Percentiles rank a stretch among this genome's conserved stretches.
phyloP scores from a whole-genome alignment of 2,888 invertebrate species.

The Rhogogaster chlorosoma region DNA sequence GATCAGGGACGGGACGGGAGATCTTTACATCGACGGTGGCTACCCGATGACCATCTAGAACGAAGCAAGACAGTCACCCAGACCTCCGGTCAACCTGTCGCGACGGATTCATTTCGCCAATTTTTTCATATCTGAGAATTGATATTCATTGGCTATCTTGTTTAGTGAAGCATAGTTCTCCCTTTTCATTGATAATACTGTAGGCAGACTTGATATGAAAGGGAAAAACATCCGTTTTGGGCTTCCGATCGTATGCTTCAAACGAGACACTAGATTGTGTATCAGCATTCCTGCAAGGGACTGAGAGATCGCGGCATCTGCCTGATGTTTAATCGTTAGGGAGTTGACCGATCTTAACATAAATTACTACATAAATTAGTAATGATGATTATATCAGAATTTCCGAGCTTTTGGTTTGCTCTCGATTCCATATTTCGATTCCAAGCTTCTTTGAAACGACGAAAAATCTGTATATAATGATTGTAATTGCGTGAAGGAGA shows the following conservation, averaged over 20 bases:
- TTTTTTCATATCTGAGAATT: neutral
- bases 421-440: neutral
- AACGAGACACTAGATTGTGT: too few relatives aligned
- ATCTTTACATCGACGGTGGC: neutral
- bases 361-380: too few relatives aligned
- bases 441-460: neutral
- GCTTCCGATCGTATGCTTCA: too few relatives aligned
- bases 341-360: neutral
- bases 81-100: neutral
- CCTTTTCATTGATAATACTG: neutral
- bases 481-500: neutral
- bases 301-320: neutral
- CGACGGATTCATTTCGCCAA: neutral
- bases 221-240: neutral
- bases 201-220: neutral
- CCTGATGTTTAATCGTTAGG: neutral
- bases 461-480: neutral
- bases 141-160: neutral
- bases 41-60: neutral
- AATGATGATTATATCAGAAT: too few relatives aligned
- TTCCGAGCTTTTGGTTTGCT: neutral
- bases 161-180: neutral
- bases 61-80: neutral
- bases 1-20: neutral
- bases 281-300: neutral